These are phyloP conservation scores for Microtus oregoni DNA, from an alignment of 2,113 vertebrate genomes.

Conservation along the genomic window DNA sequence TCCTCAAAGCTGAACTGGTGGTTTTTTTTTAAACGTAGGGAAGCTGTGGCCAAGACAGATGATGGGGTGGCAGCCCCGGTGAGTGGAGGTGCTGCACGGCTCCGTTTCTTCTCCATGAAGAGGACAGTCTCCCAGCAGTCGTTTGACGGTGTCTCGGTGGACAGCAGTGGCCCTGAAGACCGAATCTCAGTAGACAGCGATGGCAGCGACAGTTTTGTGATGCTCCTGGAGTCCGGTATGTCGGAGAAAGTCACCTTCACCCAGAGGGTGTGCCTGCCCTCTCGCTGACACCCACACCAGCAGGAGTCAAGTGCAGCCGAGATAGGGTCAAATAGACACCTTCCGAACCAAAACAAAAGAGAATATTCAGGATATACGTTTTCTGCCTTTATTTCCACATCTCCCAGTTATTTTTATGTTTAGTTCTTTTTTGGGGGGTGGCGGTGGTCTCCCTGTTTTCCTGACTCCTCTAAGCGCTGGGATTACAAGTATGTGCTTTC, in stretches of 20 bases:
- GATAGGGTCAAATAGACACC: neutral
- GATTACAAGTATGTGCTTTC: neutral
- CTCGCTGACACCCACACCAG: neutral
- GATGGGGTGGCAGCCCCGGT: slow-evolving; percentile 85
- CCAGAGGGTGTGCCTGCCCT: neutral
- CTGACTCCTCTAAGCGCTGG: neutral
- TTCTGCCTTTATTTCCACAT: neutral
- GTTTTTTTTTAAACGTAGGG: slow-evolving; percentile 83
- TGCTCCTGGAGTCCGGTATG: slow-evolving; percentile 94
- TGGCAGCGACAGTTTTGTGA: slow-evolving; percentile 93
- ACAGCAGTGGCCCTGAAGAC: slow-evolving; percentile 93
- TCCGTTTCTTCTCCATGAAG: slow-evolving; percentile 91
- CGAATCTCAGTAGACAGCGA: slow-evolving; percentile 94
- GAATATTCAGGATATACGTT: neutral
- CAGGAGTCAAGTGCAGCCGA: neutral
- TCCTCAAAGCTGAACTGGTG: neutral
- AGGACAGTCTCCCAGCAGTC: slow-evolving; percentile 95
- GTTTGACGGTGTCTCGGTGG: slow-evolving; percentile 92
- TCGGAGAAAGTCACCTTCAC: neutral
- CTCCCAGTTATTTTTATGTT: slow-evolving; percentile 22
- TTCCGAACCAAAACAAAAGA: slow-evolving; percentile 15
- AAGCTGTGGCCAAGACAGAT: slow-evolving; percentile 88
- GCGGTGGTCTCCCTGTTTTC: neutral
- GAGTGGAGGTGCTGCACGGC: slow-evolving; percentile 75
- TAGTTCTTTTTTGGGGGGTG: neutral